Evolutionary conservation across 2,113 vertebrate genomes (phyloP), one percentile per base, ranked within the genome.

Genomic region (Ursus arctos): DNA sequence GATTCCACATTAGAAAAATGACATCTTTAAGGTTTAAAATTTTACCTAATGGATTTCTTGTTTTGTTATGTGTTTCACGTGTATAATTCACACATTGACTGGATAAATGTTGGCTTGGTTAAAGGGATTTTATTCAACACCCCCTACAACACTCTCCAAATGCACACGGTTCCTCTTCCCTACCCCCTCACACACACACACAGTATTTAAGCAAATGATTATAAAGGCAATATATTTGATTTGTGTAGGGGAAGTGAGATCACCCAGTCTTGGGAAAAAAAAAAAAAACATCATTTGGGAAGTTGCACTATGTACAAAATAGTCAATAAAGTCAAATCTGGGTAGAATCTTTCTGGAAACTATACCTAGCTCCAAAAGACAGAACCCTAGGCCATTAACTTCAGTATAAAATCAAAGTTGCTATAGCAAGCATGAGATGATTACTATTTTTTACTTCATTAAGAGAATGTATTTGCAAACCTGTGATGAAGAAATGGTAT

Each of bases 191-290:
- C 22, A 28, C 55, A 74, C 33, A 40, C 33, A 88, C 8, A 40
- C 5, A 69, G 11, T 15, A 74, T 14, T 40, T n/a, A 82, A 28
- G 28, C 7, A 36, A 43, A 3, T 71, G 4, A 65, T 49, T 15
- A 59, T 36, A 72, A 79, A 12, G 21, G 11, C 1, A 63, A 61
- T 53, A 33, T 26, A 2, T 72, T 36, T 36, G 6, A 0, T 33
- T 24, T 15, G 7, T 76, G 36, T 24, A 43, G 2, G 0, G 1
- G 3, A 36, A 82, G 3, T 85, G 16, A 5, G 0, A 55, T 74
- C 69, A 55, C 4, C 26, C 22, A 83, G 19, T 1, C 0, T 92
- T 14, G 63, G 13, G 6, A 19, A 57, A 57, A 57, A 36, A 97
- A 88, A 16, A 61, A n/a, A 74, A 87, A 3, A 12, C 8, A 55